These are phyloP conservation scores for Falcaria lacertinaria DNA, from an alignment of 2,888 invertebrate genomes.

Conservation along the genomic window DNA sequence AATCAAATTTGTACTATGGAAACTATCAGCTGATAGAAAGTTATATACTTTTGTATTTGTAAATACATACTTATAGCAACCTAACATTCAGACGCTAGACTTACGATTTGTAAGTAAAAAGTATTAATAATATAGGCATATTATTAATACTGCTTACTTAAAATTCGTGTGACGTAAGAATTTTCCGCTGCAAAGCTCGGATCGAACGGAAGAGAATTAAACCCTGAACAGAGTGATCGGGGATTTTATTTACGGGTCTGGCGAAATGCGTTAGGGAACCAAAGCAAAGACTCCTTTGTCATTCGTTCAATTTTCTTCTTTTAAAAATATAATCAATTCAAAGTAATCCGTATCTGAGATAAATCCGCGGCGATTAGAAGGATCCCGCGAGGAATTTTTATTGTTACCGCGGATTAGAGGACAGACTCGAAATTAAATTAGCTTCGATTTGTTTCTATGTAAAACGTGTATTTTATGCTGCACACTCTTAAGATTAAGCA, in stretches of 20 bases:
- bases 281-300: conserved; percentile 5
- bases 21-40: too few relatives aligned
- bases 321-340: conserved; percentile 5
- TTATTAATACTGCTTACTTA: too few relatives aligned
- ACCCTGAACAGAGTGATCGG: neutral
- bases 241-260: neutral
- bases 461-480: neutral
- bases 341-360: conserved; percentile 4
- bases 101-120: too few relatives aligned
- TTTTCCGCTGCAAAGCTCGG: neutral
- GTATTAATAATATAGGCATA: too few relatives aligned
- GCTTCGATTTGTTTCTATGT: neutral
- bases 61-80: too few relatives aligned
- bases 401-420: neutral
- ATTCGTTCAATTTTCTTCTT: conserved; percentile 8
- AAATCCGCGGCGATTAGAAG: conserved; percentile 5
- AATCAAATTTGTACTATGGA: too few relatives aligned
- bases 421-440: neutral
- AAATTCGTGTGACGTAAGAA: neutral
- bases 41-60: too few relatives aligned
- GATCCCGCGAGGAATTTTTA: conserved; percentile 2
- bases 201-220: neutral
- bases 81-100: too few relatives aligned
- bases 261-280: neutral
- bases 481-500: neutral